These are phyloP conservation scores for Probosciger aterrimus DNA, from an alignment of 2,113 vertebrate species.

Conservation along the genomic window DNA sequence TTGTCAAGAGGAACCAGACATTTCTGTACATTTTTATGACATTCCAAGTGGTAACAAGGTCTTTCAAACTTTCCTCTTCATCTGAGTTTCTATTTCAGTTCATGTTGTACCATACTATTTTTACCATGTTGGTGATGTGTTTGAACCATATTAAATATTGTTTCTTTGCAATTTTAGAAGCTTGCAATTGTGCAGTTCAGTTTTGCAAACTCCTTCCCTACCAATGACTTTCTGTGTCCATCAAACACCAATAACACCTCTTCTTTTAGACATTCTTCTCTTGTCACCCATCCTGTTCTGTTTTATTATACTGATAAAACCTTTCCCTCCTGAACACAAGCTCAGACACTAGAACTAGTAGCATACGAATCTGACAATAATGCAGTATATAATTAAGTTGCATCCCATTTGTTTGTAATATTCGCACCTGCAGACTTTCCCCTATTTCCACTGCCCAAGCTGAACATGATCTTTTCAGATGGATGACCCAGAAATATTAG, in stretches of 20 bases:
- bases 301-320: background rate
- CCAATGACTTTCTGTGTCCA: conserved; percentile 5
- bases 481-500: background rate
- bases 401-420: background rate
- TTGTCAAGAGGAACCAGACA: background rate
- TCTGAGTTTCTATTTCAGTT: conserved; percentile 24
- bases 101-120: background rate
- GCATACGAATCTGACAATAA: background rate
- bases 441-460: background rate
- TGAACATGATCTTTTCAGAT: background rate
- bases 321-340: background rate
- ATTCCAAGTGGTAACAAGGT: background rate
- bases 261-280: background rate
- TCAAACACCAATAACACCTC: background rate
- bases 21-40: background rate
- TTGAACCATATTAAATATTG: background rate
- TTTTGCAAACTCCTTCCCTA: background rate
- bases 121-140: background rate
- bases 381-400: background rate
- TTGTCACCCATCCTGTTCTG: background rate
- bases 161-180: conserved; percentile 36
- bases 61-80: conserved; percentile 20
- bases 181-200: background rate
- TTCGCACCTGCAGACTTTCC: background rate
- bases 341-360: background rate